Conservation (phyloP, 37 sponge, comb jelly and placozoan species). For the Halisarca cf. caerulea region DNA sequence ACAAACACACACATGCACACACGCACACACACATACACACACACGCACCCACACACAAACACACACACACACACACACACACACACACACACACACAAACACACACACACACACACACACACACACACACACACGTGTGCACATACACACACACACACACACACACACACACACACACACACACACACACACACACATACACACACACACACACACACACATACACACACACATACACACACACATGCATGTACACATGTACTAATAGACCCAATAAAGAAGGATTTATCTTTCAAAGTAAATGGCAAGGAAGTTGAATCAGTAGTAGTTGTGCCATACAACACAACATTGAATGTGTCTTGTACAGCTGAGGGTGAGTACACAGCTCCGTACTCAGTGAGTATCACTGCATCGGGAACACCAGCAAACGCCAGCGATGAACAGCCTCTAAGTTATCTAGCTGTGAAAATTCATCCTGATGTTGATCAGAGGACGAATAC, state of each 20-base stretch:
- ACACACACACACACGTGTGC: slow-evolving; percentile 24
- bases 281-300: no score
- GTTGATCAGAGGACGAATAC: no score
- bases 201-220: slow-evolving; percentile 21
- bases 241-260: slow-evolving; percentile 18
- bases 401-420: no score
- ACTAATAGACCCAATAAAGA: no score
- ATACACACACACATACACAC: slow-evolving; percentile 26
- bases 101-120: slow-evolving; percentile 46
- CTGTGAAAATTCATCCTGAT: no score
- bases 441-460: no score
- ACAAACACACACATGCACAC: slow-evolving; percentile 23
- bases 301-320: no score
- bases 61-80: slow-evolving; percentile 43
- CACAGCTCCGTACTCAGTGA: no score
- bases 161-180: slow-evolving; percentile 23
- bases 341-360: no score
- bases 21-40: slow-evolving; percentile 26
- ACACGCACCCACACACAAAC: slow-evolving; percentile 21
- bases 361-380: no score
- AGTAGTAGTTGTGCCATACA: no score
- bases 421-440: no score
- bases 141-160: slow-evolving; percentile 36
- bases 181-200: slow-evolving; percentile 26
- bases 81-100: slow-evolving; percentile 41